These are phyloP conservation scores for Steinernema feltiae DNA, from an alignment of 1,140 invertebrate genomes.

Conservation along the genomic window DNA sequence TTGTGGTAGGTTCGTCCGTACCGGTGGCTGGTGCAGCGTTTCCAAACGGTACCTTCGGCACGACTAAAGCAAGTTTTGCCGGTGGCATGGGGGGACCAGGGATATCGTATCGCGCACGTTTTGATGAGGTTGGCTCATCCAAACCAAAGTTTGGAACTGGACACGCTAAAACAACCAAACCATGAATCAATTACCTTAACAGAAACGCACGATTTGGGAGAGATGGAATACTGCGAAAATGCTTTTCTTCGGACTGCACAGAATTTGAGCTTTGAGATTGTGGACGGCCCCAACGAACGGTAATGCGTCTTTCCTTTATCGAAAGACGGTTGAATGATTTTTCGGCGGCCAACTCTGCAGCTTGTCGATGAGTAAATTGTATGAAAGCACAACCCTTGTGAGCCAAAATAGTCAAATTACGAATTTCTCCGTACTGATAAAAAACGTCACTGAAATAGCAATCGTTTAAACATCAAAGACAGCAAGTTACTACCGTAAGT, in stretches of 20 bases:
- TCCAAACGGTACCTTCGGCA: conserved; percentile 32
- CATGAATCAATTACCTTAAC: neutral
- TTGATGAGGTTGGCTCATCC: conserved; percentile 18
- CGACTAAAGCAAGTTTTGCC: conserved; percentile 19
- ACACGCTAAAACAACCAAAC: conserved; percentile 35
- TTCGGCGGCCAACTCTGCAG: conserved; percentile 87
- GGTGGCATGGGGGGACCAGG: conserved; percentile 20
- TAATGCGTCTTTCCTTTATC: conserved; percentile 70
- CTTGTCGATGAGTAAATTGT: conserved; percentile 79
- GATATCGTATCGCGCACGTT: conserved; percentile 20
- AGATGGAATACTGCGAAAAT: conserved; percentile 42
- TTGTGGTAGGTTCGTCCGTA: neutral
- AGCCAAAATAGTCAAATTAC: conserved; percentile 80
- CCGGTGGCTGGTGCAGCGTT: conserved; percentile 18
- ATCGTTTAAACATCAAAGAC: neutral
- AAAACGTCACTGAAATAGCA: conserved; percentile 71
- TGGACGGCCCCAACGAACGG: conserved; percentile 83
- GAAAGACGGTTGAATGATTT: conserved; percentile 90
- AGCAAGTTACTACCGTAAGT: conserved; percentile 66
- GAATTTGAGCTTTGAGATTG: conserved; percentile 37
- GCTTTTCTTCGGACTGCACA: conserved; percentile 2
- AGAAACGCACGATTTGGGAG: conserved; percentile 44
- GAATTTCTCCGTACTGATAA: conserved; percentile 98
- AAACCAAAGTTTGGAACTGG: conserved; percentile 33
- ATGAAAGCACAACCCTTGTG: conserved; percentile 96